Conservation (phyloP, 2,797 vertebrate genomes). For the Phyllotis vaccarum region DNA sequence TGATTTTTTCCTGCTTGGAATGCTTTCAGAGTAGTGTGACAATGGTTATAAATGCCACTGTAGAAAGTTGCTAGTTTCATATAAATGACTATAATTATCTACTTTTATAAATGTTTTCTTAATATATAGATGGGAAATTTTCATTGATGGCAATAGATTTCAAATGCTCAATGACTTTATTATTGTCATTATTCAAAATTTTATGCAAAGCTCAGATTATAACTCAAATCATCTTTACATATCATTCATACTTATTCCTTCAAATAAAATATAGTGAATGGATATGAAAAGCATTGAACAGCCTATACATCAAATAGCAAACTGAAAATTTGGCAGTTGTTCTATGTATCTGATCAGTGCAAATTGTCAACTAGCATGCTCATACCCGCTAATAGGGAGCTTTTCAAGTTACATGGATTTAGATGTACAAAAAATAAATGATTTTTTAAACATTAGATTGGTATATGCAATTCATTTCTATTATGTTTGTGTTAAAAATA, state of each 20-base stretch:
- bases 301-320: conserved; percentile 25
- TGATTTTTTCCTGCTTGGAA: neutral
- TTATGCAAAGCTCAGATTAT: conserved; percentile 64
- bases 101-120: conserved; percentile 79
- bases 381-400: conserved; percentile 14
- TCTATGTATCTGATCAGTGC: conserved; percentile 64
- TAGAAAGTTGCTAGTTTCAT: conserved; percentile 70
- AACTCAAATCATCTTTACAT: conserved; percentile 70
- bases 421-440: conserved; percentile 48
- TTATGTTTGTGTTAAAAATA: conserved; percentile 59
- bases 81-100: conserved; percentile 81
- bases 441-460: conserved; percentile 65
- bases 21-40: conserved; percentile 51
- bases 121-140: conserved; percentile 79
- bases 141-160: conserved; percentile 68
- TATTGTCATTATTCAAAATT: conserved; percentile 75
- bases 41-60: conserved; percentile 51
- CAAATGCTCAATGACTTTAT: conserved; percentile 75
- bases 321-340: conserved; percentile 67
- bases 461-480: conserved; percentile 59
- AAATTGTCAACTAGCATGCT: conserved; percentile 65
- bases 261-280: conserved; percentile 69
- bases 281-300: conserved; percentile 55
- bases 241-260: conserved; percentile 72
- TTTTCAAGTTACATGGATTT: conserved; percentile 68